phyloP scores from a whole-genome alignment of 2,888 invertebrate genomes.

The Isoperla grammatica region DNA sequence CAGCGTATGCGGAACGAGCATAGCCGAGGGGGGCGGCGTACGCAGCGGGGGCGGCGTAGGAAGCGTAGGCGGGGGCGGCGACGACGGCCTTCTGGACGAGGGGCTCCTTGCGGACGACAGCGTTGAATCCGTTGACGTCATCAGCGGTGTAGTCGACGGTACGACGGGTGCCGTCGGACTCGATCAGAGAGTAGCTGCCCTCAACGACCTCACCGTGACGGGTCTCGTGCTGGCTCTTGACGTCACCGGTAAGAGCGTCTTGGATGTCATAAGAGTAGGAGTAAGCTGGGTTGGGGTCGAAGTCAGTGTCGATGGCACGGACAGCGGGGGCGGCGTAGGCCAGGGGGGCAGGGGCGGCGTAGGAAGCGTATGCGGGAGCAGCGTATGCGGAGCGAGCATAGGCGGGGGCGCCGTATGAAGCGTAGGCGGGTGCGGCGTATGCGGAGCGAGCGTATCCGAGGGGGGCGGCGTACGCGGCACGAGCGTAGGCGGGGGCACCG shows the following conservation, averaged over 20 bases:
- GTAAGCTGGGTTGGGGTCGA: constrained; percentile 16
- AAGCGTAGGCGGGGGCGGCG: constrained; percentile 5
- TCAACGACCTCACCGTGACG: constrained; percentile 18
- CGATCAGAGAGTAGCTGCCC: constrained; percentile 17
- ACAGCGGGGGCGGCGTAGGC: not conserved
- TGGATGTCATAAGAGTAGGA: constrained; percentile 13
- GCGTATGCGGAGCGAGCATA: no score
- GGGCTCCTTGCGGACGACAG: constrained; percentile 16
- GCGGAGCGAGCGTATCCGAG: constrained; percentile 16
- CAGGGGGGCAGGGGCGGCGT: constrained; percentile 15
- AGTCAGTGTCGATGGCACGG: constrained; percentile 10
- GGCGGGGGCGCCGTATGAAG: constrained; percentile 18
- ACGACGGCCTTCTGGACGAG: not conserved
- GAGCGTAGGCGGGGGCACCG: not conserved
- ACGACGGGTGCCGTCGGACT: constrained; percentile 20
- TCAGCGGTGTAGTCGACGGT: constrained; percentile 21
- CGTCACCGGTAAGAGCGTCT: constrained; percentile 20
- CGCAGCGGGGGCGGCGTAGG: constrained; percentile 18
- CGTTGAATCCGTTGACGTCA: constrained; percentile 22
- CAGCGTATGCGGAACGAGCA: constrained; percentile 2
- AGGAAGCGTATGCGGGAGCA: constrained; percentile 4
- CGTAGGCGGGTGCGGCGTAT: constrained; percentile 8
- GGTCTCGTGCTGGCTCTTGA: constrained; percentile 19
- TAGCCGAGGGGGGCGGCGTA: constrained; percentile 18
- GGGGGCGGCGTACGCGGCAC: constrained; percentile 11